Conservation (phyloP, 2,113 vertebrate genomes). For the Leucoraja erinaceus region DNA sequence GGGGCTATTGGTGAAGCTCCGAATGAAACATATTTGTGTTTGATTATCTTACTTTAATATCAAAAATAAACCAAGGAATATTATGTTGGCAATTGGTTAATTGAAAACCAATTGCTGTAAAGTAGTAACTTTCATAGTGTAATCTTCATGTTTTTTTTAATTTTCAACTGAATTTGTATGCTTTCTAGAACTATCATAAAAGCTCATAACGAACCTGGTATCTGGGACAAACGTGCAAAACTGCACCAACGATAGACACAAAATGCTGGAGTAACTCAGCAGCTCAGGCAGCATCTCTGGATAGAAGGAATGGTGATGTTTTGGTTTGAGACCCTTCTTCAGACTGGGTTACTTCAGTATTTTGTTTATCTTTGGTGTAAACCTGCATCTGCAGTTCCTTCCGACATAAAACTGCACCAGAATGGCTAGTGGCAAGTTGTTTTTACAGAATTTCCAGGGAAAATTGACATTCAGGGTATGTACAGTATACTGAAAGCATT, state of each 20-base stretch:
- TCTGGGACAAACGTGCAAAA: not conserved
- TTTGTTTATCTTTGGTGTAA: too few species aligned
- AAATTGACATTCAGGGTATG: not conserved
- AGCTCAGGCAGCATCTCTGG: too few species aligned
- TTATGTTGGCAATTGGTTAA: not conserved
- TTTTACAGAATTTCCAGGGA: not conserved
- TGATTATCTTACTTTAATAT: not conserved
- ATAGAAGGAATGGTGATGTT: too few species aligned
- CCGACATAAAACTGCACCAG: not conserved
- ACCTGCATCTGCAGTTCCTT: too few species aligned
- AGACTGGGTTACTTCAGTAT: too few species aligned
- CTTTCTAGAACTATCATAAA: not conserved
- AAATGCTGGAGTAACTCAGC: too few species aligned
- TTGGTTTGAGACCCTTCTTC: too few species aligned
- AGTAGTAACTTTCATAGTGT: not conserved
- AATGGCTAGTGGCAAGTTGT: not conserved
- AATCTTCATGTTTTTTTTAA: not conserved
- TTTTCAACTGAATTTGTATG: not conserved
- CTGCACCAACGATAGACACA: not conserved
- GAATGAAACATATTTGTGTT: not conserved
- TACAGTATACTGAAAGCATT: not conserved
- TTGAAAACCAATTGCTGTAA: not conserved
- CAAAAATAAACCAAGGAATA: not conserved
- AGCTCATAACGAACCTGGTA: not conserved
- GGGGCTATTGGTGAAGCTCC: too few species aligned